A percentile compares a stretch with the other conserved stretches of the same genome.
Conservation (phyloP, 2,888 invertebrate genomes). For the Megaustenia siamemsis region DNA sequence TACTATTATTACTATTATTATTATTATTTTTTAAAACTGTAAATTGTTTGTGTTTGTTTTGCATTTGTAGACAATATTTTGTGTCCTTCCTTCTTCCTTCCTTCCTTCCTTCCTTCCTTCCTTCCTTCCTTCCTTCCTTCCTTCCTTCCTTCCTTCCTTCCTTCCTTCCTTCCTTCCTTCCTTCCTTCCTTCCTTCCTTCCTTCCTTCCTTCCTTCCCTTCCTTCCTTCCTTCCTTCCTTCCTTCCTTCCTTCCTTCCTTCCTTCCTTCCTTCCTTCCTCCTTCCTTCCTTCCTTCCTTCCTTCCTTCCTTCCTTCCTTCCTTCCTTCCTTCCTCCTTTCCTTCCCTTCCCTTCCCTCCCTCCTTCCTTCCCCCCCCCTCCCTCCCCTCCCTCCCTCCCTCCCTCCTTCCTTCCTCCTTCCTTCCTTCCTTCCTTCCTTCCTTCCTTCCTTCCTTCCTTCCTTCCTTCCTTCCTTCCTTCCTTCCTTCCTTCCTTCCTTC, state of each 20-base stretch:
- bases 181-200: neutral
- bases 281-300: neutral
- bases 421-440: neutral
- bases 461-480: neutral
- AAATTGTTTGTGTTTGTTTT: too few species aligned
- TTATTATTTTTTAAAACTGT: too few species aligned
- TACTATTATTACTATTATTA: too few species aligned
- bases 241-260: neutral
- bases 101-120: too few species aligned
- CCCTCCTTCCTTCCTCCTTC: neutral
- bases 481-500: too few species aligned
- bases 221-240: neutral
- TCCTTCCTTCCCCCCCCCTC: neutral
- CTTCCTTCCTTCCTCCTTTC: neutral
- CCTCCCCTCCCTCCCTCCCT: neutral
- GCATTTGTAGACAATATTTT: too few species aligned
- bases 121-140: too few species aligned
- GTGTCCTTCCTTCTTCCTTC: too few species aligned
- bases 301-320: neutral
- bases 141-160: too few species aligned
- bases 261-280: neutral
- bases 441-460: neutral
- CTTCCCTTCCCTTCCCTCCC: neutral
- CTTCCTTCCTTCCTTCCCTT: neutral
- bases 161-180: too few species aligned